phyloP scores from a whole-genome alignment of 1,140 invertebrate genomes.

The Eciton burchellii region DNA sequence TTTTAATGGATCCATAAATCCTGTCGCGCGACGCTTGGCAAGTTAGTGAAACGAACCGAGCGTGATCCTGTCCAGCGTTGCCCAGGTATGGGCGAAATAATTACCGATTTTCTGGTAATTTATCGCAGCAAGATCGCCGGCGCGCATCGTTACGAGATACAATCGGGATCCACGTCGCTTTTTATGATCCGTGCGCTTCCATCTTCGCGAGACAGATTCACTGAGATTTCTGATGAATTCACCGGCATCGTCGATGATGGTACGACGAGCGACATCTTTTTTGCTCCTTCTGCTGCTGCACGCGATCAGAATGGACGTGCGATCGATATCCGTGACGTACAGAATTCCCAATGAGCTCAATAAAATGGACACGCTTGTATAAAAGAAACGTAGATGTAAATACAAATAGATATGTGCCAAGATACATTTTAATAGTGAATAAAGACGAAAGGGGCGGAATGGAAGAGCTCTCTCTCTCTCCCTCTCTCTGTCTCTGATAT shows the following conservation, averaged over 20 bases:
- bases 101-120: slow-evolving; percentile 49
- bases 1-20: slow-evolving; percentile 55
- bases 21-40: slow-evolving; percentile 10
- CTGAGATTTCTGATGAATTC: slow-evolving; percentile 33
- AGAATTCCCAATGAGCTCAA: too few species aligned
- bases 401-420: too few species aligned
- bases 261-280: neutral
- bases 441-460: too few species aligned
- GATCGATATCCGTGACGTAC: neutral
- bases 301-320: neutral
- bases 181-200: neutral
- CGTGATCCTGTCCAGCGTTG: slow-evolving; percentile 8
- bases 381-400: too few species aligned
- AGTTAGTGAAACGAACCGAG: slow-evolving; percentile 9
- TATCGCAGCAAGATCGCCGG: slow-evolving; percentile 31
- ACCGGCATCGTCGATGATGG: neutral
- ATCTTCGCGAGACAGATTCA: neutral
- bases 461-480: too few species aligned
- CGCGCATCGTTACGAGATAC: slow-evolving; percentile 16
- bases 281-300: neutral
- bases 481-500: too few species aligned
- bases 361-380: too few species aligned
- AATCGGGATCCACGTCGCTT: neutral
- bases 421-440: too few species aligned
- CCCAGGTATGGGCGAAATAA: slow-evolving; percentile 45